A percentile compares a stretch with the other conserved stretches of the same genome.
These are phyloP conservation scores for Oreotrochilus melanogaster DNA, from an alignment of 2,113 vertebrate species.

Conservation along the genomic window DNA sequence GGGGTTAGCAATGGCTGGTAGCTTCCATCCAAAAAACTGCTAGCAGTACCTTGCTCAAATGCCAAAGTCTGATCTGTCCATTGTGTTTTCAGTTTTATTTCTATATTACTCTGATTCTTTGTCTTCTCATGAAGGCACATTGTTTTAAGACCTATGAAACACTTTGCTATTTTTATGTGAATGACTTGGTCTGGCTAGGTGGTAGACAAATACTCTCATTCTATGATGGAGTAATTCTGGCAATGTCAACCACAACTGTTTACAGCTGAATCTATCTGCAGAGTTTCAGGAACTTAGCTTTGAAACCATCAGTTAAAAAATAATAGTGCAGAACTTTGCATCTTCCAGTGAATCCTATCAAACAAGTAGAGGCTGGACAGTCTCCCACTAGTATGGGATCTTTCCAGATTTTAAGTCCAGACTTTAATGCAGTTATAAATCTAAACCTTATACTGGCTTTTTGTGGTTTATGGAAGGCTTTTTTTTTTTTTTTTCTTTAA, in stretches of 20 bases:
- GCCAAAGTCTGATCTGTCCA: neutral
- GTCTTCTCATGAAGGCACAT: neutral
- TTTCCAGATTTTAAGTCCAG: neutral
- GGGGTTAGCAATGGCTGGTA: neutral
- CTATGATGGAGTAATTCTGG: neutral
- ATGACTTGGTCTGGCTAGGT: neutral
- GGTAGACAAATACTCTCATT: neutral
- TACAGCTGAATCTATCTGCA: neutral
- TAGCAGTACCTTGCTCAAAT: neutral
- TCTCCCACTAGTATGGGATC: neutral
- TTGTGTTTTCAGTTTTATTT: neutral
- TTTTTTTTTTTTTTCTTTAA: neutral
- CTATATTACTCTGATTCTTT: neutral
- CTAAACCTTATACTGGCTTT: neutral
- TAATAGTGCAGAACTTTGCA: neutral
- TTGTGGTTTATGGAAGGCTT: neutral
- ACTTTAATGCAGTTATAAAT: neutral
- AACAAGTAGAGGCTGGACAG: neutral
- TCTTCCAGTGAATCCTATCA: neutral
- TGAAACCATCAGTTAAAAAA: neutral
- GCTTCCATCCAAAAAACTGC: neutral
- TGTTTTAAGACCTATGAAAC: neutral
- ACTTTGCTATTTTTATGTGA: neutral
- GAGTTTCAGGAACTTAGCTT: neutral
- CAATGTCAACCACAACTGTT: neutral